Evolutionary conservation across 2,113 vertebrate genomes (phyloP).

Genomic region (Elachura formosa): DNA sequence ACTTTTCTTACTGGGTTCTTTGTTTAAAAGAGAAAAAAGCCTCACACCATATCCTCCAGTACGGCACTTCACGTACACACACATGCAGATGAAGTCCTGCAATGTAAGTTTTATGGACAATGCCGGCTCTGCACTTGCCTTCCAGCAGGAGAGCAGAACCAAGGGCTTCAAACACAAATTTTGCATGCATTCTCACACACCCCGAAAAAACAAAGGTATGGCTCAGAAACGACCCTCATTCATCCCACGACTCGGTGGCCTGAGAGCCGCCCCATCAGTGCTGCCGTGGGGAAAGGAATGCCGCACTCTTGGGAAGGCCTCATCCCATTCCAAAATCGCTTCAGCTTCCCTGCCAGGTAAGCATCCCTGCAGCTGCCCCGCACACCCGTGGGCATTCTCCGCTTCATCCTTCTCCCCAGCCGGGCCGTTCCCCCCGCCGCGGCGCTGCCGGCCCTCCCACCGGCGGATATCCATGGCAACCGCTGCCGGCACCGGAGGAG

Average conservation of each 20-base stretch:
- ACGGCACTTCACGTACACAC: background rate
- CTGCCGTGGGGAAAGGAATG: background rate
- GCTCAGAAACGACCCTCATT: background rate
- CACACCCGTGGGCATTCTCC: constrained; percentile 68
- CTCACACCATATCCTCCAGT: background rate
- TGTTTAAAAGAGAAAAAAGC: background rate
- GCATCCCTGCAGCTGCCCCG: constrained; percentile 62
- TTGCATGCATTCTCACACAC: background rate
- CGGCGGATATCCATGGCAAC: constrained; percentile 98
- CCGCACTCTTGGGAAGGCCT: background rate
- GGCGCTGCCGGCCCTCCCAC: constrained; percentile 80
- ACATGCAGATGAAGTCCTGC: background rate
- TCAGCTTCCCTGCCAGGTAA: constrained; percentile 25
- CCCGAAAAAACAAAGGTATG: background rate
- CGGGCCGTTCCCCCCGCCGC: constrained; percentile 54
- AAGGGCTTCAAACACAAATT: background rate
- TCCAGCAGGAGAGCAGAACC: background rate
- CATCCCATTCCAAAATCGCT: constrained; percentile 22
- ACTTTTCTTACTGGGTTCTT: background rate
- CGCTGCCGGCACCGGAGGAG: constrained; percentile 86
- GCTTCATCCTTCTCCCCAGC: constrained; percentile 77
- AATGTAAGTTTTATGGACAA: background rate
- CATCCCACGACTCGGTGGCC: background rate
- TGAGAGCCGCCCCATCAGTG: background rate
- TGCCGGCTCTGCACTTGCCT: background rate